Evolutionary conservation across 2,797 vertebrate species (phyloP), one percentile per base, ranked within the genome.

Genomic region (Calcarius lapponicus): DNA sequence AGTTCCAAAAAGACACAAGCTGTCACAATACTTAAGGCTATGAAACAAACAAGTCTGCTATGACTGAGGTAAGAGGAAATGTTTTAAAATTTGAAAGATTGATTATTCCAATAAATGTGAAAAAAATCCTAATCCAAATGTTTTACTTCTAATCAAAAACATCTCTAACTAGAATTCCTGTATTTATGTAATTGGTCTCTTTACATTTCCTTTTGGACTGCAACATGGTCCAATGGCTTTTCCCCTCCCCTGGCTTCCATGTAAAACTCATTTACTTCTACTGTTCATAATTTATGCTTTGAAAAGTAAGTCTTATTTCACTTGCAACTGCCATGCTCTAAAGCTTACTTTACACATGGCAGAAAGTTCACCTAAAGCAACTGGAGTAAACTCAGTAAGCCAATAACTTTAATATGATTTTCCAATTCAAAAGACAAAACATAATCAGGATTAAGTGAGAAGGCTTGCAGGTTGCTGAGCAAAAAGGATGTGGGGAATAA

Each of bases 221-320:
- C 56, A 86, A 60, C 17, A 80, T 3, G 9, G 7, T 50, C 34
- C 34, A 91, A 75, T n/a, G 36, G 3, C 10, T 83, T 89, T 70
- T 73, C 56, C 43, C 10, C 32, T 66, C 7, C 17, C 24, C 73
- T 56, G 36, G 22, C 53, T 92, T 89, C 60, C 60, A 56, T 2
- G 8, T 51, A 80, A 85, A 92, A 65, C 26, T 80, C 20, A 86
- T 92, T 89, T 89, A 72, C 28, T 93, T 95, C 50, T 53, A 80
- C 43, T 91, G 43, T 71, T 85, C 10, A 2, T 51, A 65, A 65
- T 61, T 86, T 38, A 84, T 20, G 32, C 47, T 90, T 54, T 62
- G 80, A 76, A 96, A 93, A 92, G 42, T 26, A 74, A 74, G 29
- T 65, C 40, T 80, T 78, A 76, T 36, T 95, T 91, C 57, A 58